Evolutionary conservation across 2,888 invertebrate species (phyloP), one percentile per base, ranked within the genome.

Genomic region (Thymelicus lineola): DNA sequence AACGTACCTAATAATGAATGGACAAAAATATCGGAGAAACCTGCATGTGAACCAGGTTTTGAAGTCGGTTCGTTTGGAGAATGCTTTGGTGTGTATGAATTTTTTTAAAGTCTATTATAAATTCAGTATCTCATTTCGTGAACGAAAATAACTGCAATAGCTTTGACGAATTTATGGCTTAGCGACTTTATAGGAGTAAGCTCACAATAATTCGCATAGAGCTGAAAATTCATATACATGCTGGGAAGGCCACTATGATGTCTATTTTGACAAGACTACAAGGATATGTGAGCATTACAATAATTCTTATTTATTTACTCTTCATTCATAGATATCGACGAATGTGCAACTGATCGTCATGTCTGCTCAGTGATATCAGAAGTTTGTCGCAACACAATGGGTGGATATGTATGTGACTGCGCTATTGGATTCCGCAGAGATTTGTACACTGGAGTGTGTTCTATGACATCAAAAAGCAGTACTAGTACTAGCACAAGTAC

Each of bases 391-490:
- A 99, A 99, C 85, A 96, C 97, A 0, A 96, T 97, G 0, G 99
- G 99, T 0, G 98, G 98, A 6, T 98, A 97, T 84, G 87, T 94
- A 7, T 98, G 98, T 82, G 95, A 95, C 48, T 98, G 98, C 81
- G 97, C 97, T 0, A 88, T 94, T 0, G 98, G 98, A 0, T 98
- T 97, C 86, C 89, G 96, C 6, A 94, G 95, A 72, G 97, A 98
- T 78, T 86, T 92, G n/a, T 50, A 76, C 35, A 85, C 89, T 0
- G 87, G 86, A 0, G 78, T 81, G 0, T 94, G 94, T 74, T 82
- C 79, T 28, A 71, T 85, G 3, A 58, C 50, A 14, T 14, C 50
- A 6, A 62, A 48, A 62, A 62, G 50, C 35, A 62, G 48, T 35
- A 62, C 50, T 50, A 62, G 20, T 28, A 61, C 59, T 12, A 36